Evolutionary conservation across 2,797 vertebrate species (phyloP).

Genomic region (Microctenopoma stevenorrisi): DNA sequence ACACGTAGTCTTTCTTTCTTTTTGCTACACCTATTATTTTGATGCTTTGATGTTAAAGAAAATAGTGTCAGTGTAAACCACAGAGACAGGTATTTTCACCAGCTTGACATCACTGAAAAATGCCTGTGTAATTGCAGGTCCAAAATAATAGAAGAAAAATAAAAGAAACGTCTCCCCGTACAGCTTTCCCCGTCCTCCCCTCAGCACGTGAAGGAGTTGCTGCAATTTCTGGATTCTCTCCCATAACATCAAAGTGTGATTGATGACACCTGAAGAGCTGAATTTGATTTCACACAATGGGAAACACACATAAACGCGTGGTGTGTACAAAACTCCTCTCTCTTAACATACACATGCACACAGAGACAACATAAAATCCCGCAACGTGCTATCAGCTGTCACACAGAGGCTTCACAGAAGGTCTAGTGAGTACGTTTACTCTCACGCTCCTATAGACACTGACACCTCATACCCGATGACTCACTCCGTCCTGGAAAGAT

Average conservation of each 20-base stretch:
- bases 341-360: slow-evolving; percentile 25
- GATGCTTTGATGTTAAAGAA: slow-evolving; percentile 33
- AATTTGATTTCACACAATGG: slow-evolving; percentile 63
- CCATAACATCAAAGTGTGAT: slow-evolving; percentile 61
- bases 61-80: slow-evolving; percentile 6
- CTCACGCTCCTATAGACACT: slow-evolving; percentile 5
- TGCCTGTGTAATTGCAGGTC: too few species aligned
- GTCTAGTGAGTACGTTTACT: slow-evolving; percentile 23
- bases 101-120: slow-evolving; percentile 10
- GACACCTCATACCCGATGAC: slow-evolving; percentile 2
- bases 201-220: slow-evolving; percentile 4
- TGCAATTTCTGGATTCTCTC: slow-evolving; percentile 35
- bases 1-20: neutral
- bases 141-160: too few species aligned
- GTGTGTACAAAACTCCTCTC: slow-evolving; percentile 29
- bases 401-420: neutral
- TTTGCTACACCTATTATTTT: slow-evolving; percentile 11
- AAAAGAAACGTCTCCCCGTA: slow-evolving; percentile 26
- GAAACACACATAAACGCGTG: slow-evolving; percentile 44
- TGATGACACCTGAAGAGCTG: slow-evolving; percentile 61
- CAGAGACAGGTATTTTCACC: slow-evolving; percentile 15
- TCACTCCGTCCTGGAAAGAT: slow-evolving; percentile 21
- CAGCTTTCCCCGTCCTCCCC: slow-evolving; percentile 10
- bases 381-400: slow-evolving; percentile 51
- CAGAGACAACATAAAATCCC: slow-evolving; percentile 32